Evolutionary conservation across 2,888 invertebrate genomes (phyloP).

Genomic region (Lasioglossum pauxillum): DNA sequence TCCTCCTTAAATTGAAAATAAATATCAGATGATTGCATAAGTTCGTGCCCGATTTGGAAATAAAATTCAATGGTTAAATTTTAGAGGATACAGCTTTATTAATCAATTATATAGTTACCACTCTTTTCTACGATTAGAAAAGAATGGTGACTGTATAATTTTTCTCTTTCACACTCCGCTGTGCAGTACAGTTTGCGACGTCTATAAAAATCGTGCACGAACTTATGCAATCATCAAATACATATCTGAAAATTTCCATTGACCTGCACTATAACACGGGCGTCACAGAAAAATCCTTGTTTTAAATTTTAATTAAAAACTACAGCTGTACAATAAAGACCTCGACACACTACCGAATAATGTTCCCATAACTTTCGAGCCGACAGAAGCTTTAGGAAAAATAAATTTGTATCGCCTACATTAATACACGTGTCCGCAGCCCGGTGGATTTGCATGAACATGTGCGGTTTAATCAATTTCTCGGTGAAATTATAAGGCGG

Average conservation of each 20-base stretch:
- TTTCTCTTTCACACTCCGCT: too few species aligned
- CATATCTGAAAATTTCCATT: not conserved
- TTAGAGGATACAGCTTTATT: too few species aligned
- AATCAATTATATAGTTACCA: too few species aligned
- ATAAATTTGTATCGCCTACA: not conserved
- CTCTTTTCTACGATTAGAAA: too few species aligned
- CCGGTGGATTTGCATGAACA: not conserved
- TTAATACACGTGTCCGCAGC: not conserved
- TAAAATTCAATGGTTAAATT: too few species aligned
- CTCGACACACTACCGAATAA: not conserved
- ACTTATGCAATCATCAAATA: not conserved
- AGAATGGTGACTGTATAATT: too few species aligned
- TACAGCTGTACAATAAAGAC: not conserved
- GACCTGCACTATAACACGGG: not conserved
- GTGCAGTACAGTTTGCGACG: too few species aligned
- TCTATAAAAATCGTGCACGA: too few species aligned
- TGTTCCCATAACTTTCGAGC: not conserved
- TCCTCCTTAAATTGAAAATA: not conserved
- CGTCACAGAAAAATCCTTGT: not conserved
- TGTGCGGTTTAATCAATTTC: not conserved
- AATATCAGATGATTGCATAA: not conserved
- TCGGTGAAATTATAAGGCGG: constrained; percentile 2
- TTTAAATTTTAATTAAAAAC: not conserved
- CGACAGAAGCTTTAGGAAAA: not conserved
- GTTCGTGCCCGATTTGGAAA: too few species aligned